Conservation (phyloP, 2,113 vertebrate genomes). For the Oxyura jamaicensis region DNA sequence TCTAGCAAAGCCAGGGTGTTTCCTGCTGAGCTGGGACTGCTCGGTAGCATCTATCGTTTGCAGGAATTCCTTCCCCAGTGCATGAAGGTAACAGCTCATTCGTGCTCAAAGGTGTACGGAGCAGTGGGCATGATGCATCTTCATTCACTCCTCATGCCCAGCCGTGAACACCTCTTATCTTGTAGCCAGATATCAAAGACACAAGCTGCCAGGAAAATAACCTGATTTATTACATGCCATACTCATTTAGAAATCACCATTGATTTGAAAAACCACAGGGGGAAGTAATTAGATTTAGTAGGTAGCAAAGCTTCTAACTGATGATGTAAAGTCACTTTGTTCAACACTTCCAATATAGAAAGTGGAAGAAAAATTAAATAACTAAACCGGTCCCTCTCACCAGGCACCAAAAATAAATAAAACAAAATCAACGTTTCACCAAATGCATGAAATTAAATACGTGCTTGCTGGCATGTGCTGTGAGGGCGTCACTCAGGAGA, state of each 20-base stretch:
- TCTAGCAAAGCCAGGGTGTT: not conserved
- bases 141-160: not conserved
- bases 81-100: not conserved
- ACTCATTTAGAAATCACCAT: not conserved
- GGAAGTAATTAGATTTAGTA: conserved; percentile 20
- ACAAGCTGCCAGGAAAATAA: not conserved
- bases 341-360: not conserved
- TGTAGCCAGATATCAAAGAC: not conserved
- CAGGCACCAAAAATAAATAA: conserved; percentile 37
- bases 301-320: not conserved
- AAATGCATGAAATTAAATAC: conserved; percentile 16
- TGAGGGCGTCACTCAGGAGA: conserved; percentile 42
- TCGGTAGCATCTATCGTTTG: not conserved
- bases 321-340: not conserved
- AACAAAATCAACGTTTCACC: conserved; percentile 15
- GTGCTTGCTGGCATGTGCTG: conserved; percentile 25
- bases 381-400: not conserved
- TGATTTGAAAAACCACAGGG: not conserved
- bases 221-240: not conserved
- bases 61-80: not conserved
- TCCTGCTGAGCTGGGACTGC: not conserved
- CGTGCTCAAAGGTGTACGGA: not conserved
- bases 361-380: not conserved
- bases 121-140: not conserved
- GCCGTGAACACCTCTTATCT: not conserved